Evolutionary conservation across 2,113 vertebrate species (phyloP).

Genomic region (Actenoides hombroni): DNA sequence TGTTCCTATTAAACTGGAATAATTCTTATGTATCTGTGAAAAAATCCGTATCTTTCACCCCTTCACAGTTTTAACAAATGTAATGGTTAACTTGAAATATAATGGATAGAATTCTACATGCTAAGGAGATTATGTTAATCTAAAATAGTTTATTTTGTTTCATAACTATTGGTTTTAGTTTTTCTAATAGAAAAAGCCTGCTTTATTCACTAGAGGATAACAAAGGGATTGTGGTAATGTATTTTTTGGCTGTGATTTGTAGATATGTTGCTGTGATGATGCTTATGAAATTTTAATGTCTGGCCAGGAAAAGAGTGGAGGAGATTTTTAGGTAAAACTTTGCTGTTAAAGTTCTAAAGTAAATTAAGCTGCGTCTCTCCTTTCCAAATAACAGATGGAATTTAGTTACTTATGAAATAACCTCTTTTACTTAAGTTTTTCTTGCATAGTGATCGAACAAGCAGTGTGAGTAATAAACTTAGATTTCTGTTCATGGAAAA

Average conservation of each 20-base stretch:
- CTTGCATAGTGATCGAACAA: not conserved
- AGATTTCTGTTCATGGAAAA: not conserved
- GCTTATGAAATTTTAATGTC: not conserved
- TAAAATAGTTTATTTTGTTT: not conserved
- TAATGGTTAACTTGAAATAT: not conserved
- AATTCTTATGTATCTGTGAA: not conserved
- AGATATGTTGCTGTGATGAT: not conserved
- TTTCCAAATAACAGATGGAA: not conserved
- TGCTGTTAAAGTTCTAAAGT: not conserved
- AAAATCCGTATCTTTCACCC: not conserved
- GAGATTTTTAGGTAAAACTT: not conserved
- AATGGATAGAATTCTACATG: not conserved
- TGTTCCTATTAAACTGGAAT: not conserved
- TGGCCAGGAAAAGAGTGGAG: not conserved
- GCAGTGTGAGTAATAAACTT: not conserved
- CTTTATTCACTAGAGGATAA: not conserved
- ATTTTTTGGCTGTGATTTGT: not conserved
- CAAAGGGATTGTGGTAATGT: not conserved
- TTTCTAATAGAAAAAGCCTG: not conserved
- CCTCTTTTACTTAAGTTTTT: not conserved
- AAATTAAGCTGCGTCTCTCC: not conserved
- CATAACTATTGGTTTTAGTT: not conserved
- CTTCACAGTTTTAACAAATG: not conserved
- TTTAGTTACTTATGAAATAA: slow-evolving; percentile 29
- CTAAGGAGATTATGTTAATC: not conserved